Evolutionary conservation across 2,797 vertebrate genomes (phyloP).

Genomic region (Halcyon badia): DNA sequence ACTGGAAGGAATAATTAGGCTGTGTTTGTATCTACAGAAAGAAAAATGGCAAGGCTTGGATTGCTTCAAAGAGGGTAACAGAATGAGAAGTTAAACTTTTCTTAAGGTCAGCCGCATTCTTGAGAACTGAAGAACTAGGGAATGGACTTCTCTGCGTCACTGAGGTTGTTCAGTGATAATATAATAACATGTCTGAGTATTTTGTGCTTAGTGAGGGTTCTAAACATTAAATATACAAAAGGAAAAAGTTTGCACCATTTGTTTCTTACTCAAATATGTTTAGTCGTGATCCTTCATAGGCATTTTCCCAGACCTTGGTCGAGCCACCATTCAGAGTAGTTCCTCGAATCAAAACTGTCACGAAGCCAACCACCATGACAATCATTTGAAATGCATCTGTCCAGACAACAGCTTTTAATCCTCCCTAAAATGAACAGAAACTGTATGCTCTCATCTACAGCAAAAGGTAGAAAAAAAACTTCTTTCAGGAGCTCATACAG

Average conservation of each 20-base stretch:
- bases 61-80: background rate
- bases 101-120: background rate
- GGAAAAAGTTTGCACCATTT: background rate
- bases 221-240: background rate
- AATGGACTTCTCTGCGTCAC: background rate
- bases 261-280: conserved; percentile 82
- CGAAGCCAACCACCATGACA: conserved; percentile 87
- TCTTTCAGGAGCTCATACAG: background rate
- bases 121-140: background rate
- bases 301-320: conserved; percentile 79
- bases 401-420: conserved; percentile 90
- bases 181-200: background rate
- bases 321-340: conserved; percentile 76
- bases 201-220: background rate
- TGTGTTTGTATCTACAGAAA: background rate
- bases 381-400: conserved; percentile 91
- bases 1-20: background rate
- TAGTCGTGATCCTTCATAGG: conserved; percentile 81
- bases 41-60: background rate
- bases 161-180: background rate
- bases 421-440: conserved; percentile 79
- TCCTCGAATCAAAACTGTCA: conserved; percentile 84
- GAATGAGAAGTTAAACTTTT: background rate
- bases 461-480: background rate
- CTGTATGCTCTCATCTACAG: background rate